Evolutionary conservation across 2,797 vertebrate species (phyloP), one percentile per base, ranked within the genome.

Genomic region (Xenops minutus): DNA sequence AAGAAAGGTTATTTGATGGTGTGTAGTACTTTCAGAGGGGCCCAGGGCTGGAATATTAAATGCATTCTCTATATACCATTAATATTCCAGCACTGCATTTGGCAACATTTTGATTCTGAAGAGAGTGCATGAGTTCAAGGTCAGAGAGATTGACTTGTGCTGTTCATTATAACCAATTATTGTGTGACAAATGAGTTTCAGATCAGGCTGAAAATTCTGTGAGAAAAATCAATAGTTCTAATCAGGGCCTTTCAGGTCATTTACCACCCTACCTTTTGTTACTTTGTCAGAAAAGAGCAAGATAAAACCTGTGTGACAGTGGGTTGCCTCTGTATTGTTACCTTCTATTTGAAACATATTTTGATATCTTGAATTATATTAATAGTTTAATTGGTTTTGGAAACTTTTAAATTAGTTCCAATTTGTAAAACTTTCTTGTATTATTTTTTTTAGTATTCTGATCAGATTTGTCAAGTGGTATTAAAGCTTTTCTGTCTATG

Each of bases 201-300:
- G 98, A 98, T 98, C 98, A 97, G 96, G 93, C 97, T 98, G 98
- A 98, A 98, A 98, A 98, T 98, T 98, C 98, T 97, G 97, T 97
- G 97, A 97, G 92, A 97, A 98, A 98, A 98, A 99, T 99, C 98
- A 98, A 98, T 99, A 98, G 96, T 97, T 98, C 93, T 98, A 98
- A 98, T 98, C 98, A 98, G 97, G 97, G 97, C 97, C 97, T 98
- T 98, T 98, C 98, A 98, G 98, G 98, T 97, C 98, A 97, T 98
- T 97, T 98, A 97, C 97, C 89, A 96, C 96, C 91, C 96, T 98
- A 97, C 98, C 98, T 98, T 98, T 98, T 98, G 98, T 98, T 98
- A 98, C 97, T 97, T 96, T 97, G 97, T 98, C 98, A 97, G 97
- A 96, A 96, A 97, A 97, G 97, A 98, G 96, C 96, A 97, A 98